Base-by-base conservation (phyloP, 64 coral and sea anemone genomes). In the Stylophora pistillata region DNA sequence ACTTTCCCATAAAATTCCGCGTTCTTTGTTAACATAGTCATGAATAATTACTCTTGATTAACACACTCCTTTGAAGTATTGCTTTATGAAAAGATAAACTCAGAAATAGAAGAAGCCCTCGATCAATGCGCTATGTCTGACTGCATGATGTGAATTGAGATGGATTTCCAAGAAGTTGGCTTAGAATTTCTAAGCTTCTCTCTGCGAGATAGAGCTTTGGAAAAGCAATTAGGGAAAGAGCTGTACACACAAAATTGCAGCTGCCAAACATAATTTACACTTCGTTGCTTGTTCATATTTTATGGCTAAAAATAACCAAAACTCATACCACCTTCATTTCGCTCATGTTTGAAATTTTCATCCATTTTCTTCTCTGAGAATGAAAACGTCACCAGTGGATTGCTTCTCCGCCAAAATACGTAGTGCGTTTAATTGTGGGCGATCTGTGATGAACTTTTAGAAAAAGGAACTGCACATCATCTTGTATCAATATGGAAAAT, bases 191-290 rank as follows among this genome's bases (percentile, higher is more conserved):
- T 47, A 23, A 30, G 29, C 79, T 64, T 82, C 58, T 82, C 15
- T 66, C 41, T 65, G 27, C 47, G 30, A 33, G 55, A 26, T 25
- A 79, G 26, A 79, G 79, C 3, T 63, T 64, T 13, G 21, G n/a
- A 82, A 64, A 65, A 59, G 79, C 29, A 64, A 82, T 82, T 82
- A 82, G 11, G 21, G 26, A n/a, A 52, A 64, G 57, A 65, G 31
- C 30, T 14, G 16, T 17, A 65, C 9, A 82, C 26, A 68, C 64
- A 68, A 68, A 25, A 28, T 28, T 12, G 7, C 79, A 82, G 16
- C 79, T 82, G 79, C 30, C 2, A 11, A 21, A 30, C 30, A 32
- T 28, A 82, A 82, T 65, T 65, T 65, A 64, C 32, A 47, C 58
- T 63, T 82, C 16, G 33, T 21, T 53, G 18, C 79, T 82, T 82